Conservation (phyloP, 2,888 invertebrate genomes). For the Epistrophe eligans region DNA sequence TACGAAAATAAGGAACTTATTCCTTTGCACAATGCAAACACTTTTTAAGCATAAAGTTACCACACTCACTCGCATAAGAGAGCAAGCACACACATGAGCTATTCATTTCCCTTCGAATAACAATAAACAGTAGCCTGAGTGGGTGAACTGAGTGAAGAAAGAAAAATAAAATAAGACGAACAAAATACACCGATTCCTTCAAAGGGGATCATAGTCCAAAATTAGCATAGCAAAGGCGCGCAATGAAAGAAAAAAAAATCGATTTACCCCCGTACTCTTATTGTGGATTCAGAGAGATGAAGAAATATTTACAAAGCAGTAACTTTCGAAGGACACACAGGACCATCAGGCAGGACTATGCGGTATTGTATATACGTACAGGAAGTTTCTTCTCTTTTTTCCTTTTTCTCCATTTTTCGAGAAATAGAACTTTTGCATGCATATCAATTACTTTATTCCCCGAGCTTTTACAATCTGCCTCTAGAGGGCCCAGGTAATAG, state of each 20-base stretch:
- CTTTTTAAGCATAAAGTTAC: slow-evolving; percentile 68
- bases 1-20: slow-evolving; percentile 58
- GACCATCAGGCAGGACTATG: slow-evolving; percentile 12
- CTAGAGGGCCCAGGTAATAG: slow-evolving; percentile 47
- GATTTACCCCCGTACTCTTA: slow-evolving; percentile 53
- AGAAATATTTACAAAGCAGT: slow-evolving; percentile 55
- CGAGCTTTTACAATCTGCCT: slow-evolving; percentile 41
- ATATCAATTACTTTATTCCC: slow-evolving; percentile 71
- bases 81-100: slow-evolving; percentile 54
- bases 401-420: not conserved
- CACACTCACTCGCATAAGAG: slow-evolving; percentile 53
- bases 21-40: slow-evolving; percentile 72
- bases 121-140: slow-evolving; percentile 45
- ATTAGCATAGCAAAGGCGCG: slow-evolving; percentile 72
- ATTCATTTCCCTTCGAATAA: slow-evolving; percentile 63
- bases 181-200: slow-evolving; percentile 31
- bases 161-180: not conserved
- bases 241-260: slow-evolving; percentile 54
- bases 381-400: not conserved
- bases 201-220: slow-evolving; percentile 67
- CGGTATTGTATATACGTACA: not conserved
- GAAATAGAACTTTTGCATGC: slow-evolving; percentile 61
- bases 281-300: slow-evolving; percentile 30
- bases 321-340: slow-evolving; percentile 36
- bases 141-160: not conserved